Conservation (phyloP, 2,888 invertebrate species). For the Synanthedon myopaeformis region DNA sequence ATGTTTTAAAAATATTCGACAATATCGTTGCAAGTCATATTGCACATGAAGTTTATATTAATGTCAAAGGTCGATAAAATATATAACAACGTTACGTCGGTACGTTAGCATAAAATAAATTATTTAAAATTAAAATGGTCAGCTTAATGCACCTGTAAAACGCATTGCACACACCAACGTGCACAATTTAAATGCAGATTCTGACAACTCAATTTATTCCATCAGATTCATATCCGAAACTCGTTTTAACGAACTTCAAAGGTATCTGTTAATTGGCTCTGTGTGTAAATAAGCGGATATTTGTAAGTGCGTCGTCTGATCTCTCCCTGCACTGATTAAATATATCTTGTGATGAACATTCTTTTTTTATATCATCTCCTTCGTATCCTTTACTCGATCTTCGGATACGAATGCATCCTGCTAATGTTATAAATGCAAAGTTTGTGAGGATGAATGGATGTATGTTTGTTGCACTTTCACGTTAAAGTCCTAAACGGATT, state of each 20-base stretch:
- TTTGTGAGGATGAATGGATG: no score
- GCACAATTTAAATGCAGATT: slow-evolving; percentile 7
- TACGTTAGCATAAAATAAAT: not conserved
- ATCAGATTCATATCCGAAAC: slow-evolving; percentile 50
- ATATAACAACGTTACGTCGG: not conserved
- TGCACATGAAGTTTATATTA: not conserved
- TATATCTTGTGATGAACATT: no score
- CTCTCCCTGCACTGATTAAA: not conserved
- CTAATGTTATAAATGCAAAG: no score
- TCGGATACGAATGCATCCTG: no score
- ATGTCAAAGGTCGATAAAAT: not conserved
- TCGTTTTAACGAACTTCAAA: slow-evolving; percentile 53
- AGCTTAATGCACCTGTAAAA: slow-evolving; percentile 38
- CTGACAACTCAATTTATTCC: slow-evolving; percentile 59
- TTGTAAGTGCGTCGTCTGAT: slow-evolving; percentile 2
- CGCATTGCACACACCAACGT: slow-evolving; percentile 21
- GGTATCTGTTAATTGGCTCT: slow-evolving; percentile 50
- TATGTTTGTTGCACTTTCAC: no score
- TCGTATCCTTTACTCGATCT: no score
- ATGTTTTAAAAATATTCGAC: no score
- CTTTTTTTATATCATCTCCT: not conserved
- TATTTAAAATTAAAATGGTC: slow-evolving; percentile 29
- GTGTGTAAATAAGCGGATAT: slow-evolving; percentile 30
- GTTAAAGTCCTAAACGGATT: no score
- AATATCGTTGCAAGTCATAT: no score